These are phyloP conservation scores for Python bivittatus DNA, from an alignment of 2,113 vertebrate genomes.

Conservation along the genomic window DNA sequence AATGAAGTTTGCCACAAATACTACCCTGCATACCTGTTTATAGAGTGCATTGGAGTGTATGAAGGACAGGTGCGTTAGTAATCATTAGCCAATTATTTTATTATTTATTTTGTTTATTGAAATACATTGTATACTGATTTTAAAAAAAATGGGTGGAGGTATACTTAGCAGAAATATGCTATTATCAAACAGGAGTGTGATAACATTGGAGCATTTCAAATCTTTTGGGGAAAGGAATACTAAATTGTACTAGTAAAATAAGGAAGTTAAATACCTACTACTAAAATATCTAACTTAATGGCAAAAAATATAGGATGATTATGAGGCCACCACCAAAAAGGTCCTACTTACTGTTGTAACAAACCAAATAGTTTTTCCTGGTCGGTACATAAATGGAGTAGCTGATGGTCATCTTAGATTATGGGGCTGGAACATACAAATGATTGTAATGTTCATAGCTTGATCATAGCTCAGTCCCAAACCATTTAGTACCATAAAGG, in stretches of 20 bases:
- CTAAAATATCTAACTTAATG: not conserved
- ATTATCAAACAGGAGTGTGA: not conserved
- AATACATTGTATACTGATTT: not conserved
- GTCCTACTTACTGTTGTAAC: not conserved
- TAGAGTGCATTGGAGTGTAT: not conserved
- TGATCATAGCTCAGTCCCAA: not conserved
- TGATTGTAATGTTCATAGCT: not conserved
- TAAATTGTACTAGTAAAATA: not conserved
- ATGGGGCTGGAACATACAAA: not conserved
- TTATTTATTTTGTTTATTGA: not conserved
- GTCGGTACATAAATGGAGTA: not conserved
- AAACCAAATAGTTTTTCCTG: not conserved
- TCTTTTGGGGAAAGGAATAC: not conserved
- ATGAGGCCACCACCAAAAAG: not conserved
- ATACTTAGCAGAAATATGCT: not conserved
- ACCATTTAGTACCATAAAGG: not conserved
- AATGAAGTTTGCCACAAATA: not conserved
- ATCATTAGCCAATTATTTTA: not conserved
- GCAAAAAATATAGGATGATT: not conserved
- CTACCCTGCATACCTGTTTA: not conserved
- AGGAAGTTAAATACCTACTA: not conserved
- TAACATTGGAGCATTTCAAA: not conserved
- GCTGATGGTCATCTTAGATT: not conserved
- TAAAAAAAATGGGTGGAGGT: not conserved
- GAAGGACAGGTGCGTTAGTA: not conserved